Evolutionary conservation across 2,888 invertebrate genomes (phyloP), one percentile per base, ranked within the genome.

Genomic region (Pseudanteris insignis): DNA sequence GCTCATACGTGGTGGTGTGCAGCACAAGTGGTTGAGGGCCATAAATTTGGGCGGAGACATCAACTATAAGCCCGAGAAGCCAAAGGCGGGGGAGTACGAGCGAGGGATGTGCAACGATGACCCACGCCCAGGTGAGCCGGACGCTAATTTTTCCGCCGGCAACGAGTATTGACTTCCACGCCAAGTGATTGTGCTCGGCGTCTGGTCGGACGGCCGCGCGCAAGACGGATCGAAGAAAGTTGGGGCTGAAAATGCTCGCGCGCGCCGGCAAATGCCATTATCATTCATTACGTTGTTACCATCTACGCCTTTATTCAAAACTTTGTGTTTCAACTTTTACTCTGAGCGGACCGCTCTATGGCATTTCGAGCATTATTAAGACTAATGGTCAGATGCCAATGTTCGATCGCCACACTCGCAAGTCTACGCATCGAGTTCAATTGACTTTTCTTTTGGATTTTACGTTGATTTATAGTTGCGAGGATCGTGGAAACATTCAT

Each of bases 1-100:
- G 43, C 44, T 26, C 47, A 48, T 59, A 60, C 48, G 46, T 61
- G 43, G 34, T 47, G 50, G 47, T 50, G 43, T n/a, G n/a, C 53
- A 51, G 55, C 36, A 25, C 40, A 58, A 58, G 44, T 58, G 38
- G 50, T 58, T 50, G 44, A 28, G 30, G 58, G n/a, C 58, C 40
- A 58, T 58, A 58, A 58, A 58, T 58, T 58, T 50, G 13, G 24
- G 28, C 33, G 10, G 10, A 37, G 43, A 30, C 15, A 37, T 13
- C 6, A 28, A 29, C n/a, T n/a, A n/a, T 37, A 28, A 32, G 41
- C 12, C 33, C 10, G 12, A 25, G 10, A 29, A 11, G 33, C n/a
- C n/a, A n/a, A 36, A 7, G 36, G 21, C 7, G 30, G 7, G 21
- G 12, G 38, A 25, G 28, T 28, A 41, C 26, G 32, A 36, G 47